phyloP scores from a whole-genome alignment of 2,888 invertebrate genomes.

The Muscina levida region DNA sequence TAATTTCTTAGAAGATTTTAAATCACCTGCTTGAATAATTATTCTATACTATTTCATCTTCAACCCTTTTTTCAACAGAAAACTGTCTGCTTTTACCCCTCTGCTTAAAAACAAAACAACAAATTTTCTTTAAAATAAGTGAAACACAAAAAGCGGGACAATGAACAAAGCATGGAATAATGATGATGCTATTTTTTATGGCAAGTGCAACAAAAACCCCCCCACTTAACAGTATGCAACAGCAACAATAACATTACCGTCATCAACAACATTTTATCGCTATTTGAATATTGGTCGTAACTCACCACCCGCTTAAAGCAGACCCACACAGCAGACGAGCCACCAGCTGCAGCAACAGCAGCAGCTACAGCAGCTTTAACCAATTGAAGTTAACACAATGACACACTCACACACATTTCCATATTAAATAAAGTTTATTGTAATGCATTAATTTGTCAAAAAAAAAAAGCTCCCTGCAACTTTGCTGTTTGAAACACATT shows the following conservation, averaged over 20 bases:
- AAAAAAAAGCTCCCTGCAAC: slow-evolving; percentile 24
- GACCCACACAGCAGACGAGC: not conserved
- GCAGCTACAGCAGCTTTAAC: not conserved
- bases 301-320: not conserved
- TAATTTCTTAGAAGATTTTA: too few species aligned
- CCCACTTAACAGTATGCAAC: not conserved
- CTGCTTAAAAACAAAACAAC: too few species aligned
- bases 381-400: slow-evolving; percentile 37
- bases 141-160: not conserved
- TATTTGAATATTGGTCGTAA: slow-evolving; percentile 6
- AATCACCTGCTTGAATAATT: too few species aligned
- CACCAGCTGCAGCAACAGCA: not conserved
- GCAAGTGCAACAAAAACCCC: not conserved
- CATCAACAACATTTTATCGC: slow-evolving; percentile 2
- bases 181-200: slow-evolving; percentile 7
- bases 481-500: slow-evolving; percentile 18
- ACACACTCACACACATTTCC: slow-evolving; percentile 43
- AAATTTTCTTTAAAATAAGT: not conserved
- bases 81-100: too few species aligned
- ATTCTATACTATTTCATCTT: too few species aligned
- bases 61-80: too few species aligned
- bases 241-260: not conserved
- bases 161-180: not conserved
- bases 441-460: slow-evolving; percentile 45
- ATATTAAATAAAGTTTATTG: slow-evolving; percentile 52